Base-by-base conservation (phyloP, 2,113 vertebrate genomes). In the Pseudonaja textilis region DNA sequence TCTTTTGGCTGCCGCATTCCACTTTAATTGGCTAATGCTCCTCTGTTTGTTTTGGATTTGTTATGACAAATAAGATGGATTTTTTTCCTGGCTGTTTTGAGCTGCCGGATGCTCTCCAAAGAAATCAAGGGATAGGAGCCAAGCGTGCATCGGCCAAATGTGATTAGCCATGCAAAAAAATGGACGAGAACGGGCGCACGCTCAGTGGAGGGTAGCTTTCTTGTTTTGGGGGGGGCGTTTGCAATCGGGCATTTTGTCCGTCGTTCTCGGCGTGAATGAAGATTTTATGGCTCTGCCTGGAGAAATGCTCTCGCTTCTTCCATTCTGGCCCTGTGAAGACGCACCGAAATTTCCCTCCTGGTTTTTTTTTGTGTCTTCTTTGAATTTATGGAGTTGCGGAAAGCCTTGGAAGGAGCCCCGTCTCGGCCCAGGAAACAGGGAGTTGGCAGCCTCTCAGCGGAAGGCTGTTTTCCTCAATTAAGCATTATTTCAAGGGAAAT, bases 31-130 rank as follows among this genome's bases (percentile, higher is more conserved):
- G 94, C 88, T 74, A 91, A 94, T 55, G 45, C 0, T 90, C 96
- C 87, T 96, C 94, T 97, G 95, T 97, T 97, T 97, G 95, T 96
- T 91, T 95, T 94, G 74, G 85, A 93, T 93, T 95, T 95, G 96
- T 97, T 97, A 96, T 96, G 96, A 97, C 96, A 97, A 69, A 92
- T 94, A 89, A 96, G 95, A 96, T 10, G 20, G 93, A 96, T 96
- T 96, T 96, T 96, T 94, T 45, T 45, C 95, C 95, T 95, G 94
- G 93, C 94, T 91, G 94, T 18, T 94, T 87, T 93, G 92, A 45
- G 0, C 1, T 12, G 5, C 81, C 18, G 59, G 56, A 57, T 18
- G 23, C 50, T 20, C 50, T 87, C 93, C 94, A 93, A 96, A 93
- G 89, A 93, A 94, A 8, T 74, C 39, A n/a, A 29, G 11, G 11